Conservation (phyloP, 2,113 vertebrate species). For the Lophura nycthemera region DNA sequence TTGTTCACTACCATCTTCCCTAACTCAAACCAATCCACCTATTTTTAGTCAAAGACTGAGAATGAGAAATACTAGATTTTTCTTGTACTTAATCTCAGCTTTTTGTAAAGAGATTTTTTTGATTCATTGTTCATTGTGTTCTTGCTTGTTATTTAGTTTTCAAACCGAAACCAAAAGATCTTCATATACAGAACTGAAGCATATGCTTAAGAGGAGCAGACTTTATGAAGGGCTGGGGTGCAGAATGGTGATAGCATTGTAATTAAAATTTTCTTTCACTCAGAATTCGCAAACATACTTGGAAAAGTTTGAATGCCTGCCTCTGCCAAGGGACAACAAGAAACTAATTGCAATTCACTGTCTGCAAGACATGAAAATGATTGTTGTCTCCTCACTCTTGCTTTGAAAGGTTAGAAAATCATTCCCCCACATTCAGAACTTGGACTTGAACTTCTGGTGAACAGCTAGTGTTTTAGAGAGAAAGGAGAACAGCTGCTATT, state of each 20-base stretch:
- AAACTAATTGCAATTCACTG: neutral
- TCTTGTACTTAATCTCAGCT: neutral
- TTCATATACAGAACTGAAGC: neutral
- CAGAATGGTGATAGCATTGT: neutral
- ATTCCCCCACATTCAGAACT: neutral
- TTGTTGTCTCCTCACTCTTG: neutral
- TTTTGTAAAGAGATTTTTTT: neutral
- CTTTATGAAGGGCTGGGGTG: neutral
- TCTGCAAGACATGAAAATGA: rapidly evolving
- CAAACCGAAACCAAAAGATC: neutral
- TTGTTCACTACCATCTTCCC: neutral
- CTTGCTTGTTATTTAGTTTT: neutral
- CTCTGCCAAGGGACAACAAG: neutral
- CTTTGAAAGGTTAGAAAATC: neutral
- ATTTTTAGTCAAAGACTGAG: neutral
- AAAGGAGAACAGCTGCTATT: neutral
- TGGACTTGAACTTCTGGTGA: neutral
- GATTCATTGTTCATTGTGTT: neutral
- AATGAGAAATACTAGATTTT: neutral
- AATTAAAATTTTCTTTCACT: neutral
- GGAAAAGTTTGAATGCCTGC: neutral
- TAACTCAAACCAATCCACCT: neutral
- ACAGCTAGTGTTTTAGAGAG: neutral
- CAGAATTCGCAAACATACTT: neutral
- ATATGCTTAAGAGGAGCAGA: neutral